Evolutionary conservation across 2,113 vertebrate species (phyloP), one percentile per base, ranked within the genome.

Genomic region (Amazona vittata): DNA sequence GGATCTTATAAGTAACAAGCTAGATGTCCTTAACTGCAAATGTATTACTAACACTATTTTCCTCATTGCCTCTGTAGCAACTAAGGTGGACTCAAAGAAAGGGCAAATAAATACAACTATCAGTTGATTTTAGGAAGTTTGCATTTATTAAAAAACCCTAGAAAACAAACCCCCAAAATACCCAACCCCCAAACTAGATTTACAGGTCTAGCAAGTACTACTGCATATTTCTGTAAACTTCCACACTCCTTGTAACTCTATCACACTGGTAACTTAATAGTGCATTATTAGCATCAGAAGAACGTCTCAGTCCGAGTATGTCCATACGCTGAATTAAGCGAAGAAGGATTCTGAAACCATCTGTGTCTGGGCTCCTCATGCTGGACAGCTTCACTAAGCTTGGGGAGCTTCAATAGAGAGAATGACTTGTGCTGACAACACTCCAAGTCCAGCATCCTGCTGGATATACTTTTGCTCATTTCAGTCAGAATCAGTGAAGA

Each of bases 161-260:
- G 86, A 70, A 94, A 90, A 93, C 53, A 87, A 91, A 21, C 49
- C 5, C 24, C 41, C 33, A n/a, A 82, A 84, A 65, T 10, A 35
- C 52, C 91, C 91, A 94, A 86, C 77, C 77, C 77, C 93, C 95
- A 96, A 64, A 95, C 89, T 44, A 10, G 95, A 96, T 4, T 63
- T 93, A 89, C 96, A 96, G 86, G 96, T 97, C 91, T 43, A 46
- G 77, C 96, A 79, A 68, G 96, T 87, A 94, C 57, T 93, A 59
- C 96, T 68, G 69, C 96, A 95, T 97, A 96, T 95, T 96, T 97
- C 57, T 96, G 95, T 86, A 13, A 93, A 60, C 83, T 96, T 88
- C 93, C 91, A 95, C 12, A 2, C 91, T 97, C 89, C 95, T 22
- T 91, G 95, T 91, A 95, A 96, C 91, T 65, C 95, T 75, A 84